These are phyloP conservation scores for Chelmon rostratus DNA, from an alignment of 2,797 vertebrate species.

Conservation along the genomic window DNA sequence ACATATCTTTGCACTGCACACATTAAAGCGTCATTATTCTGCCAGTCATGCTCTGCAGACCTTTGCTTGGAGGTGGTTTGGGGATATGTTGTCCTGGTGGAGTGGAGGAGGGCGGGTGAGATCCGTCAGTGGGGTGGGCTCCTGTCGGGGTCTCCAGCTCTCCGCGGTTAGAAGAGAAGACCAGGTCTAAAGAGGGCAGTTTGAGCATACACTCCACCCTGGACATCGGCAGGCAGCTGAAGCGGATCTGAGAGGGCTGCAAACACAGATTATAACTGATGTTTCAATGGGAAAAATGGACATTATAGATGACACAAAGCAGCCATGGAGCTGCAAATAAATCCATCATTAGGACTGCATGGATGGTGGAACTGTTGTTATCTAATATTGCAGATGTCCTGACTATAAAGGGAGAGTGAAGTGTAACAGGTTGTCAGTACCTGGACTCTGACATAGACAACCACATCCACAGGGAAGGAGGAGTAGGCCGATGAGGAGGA, in stretches of 20 bases:
- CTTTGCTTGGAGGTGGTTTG: constrained; percentile 90
- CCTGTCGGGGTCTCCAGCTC: constrained; percentile 92
- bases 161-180: constrained; percentile 98
- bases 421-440: constrained; percentile 75
- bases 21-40: neutral
- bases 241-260: constrained; percentile 98
- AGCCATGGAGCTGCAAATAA: no score
- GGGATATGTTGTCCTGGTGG: constrained; percentile 84
- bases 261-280: constrained; percentile 10
- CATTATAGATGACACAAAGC: no score
- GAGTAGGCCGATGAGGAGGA: constrained; percentile 96
- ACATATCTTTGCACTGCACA: neutral
- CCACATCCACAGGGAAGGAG: constrained; percentile 98
- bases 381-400: no score
- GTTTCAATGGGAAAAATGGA: no score
- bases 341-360: no score
- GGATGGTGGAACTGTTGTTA: no score
- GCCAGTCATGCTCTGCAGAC: constrained; percentile 71
- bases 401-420: no score
- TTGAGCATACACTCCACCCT: constrained; percentile 99
- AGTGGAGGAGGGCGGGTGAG: constrained; percentile 79
- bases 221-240: constrained; percentile 98
- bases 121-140: constrained; percentile 83
- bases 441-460: constrained; percentile 99
- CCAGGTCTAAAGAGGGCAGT: constrained; percentile 96